Percentiles rank a stretch among this genome's conserved stretches.
phyloP scores from a whole-genome alignment of 2,888 invertebrate genomes.

The Chrysina gloriosa region DNA sequence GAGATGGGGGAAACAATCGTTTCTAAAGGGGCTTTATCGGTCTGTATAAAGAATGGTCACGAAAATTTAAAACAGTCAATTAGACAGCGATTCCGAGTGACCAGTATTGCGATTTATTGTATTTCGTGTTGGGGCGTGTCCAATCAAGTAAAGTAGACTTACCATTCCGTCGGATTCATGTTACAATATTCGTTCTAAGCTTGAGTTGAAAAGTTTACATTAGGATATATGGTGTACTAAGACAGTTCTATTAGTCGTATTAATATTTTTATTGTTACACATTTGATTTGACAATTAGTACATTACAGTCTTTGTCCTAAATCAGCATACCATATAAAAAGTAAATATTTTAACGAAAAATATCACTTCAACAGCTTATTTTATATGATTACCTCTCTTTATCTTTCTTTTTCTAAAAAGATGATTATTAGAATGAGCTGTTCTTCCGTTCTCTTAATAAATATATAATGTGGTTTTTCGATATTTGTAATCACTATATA shows the following conservation, averaged over 20 bases:
- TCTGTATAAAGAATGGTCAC: too few relatives aligned
- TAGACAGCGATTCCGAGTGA: too few relatives aligned
- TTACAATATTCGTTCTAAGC: too few relatives aligned
- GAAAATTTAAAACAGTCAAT: too few relatives aligned
- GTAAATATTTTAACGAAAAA: slow-evolving; percentile 40
- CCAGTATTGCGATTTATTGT: too few relatives aligned
- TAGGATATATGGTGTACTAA: not conserved
- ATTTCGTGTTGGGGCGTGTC: too few relatives aligned
- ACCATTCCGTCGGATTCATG: too few relatives aligned
- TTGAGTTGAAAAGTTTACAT: not conserved
- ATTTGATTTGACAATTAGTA: slow-evolving; percentile 27
- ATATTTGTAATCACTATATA: slow-evolving; percentile 22
- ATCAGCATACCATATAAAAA: slow-evolving; percentile 23
- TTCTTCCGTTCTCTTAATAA: not conserved
- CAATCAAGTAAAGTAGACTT: too few relatives aligned
- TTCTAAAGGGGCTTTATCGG: too few relatives aligned
- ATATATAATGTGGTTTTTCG: slow-evolving; percentile 9
- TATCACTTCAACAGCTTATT: slow-evolving; percentile 38
- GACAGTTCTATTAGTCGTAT: not conserved
- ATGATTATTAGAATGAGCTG: slow-evolving; percentile 18
- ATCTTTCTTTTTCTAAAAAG: slow-evolving; percentile 10
- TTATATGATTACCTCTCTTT: slow-evolving; percentile 24
- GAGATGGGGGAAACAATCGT: too few relatives aligned
- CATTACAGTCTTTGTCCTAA: slow-evolving; percentile 36
- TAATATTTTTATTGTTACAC: slow-evolving; percentile 35